Evolutionary conservation across 2,113 vertebrate genomes (phyloP).

Genomic region (Aspiorhynchus laticeps): DNA sequence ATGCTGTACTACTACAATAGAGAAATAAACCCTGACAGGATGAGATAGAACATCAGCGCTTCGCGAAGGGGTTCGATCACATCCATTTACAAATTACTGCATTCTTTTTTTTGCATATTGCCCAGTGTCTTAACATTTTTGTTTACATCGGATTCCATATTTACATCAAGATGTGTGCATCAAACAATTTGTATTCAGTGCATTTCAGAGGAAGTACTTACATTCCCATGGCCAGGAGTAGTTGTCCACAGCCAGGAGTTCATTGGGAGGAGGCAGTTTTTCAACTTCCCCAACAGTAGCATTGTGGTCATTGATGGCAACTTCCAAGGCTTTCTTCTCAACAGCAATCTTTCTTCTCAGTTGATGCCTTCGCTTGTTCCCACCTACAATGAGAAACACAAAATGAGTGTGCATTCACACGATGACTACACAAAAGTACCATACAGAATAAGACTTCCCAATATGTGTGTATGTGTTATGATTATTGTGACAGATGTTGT

Average conservation of each 20-base stretch:
- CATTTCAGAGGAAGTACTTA: conserved; percentile 1
- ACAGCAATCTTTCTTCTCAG: not conserved
- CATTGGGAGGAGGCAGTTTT: conserved; percentile 11
- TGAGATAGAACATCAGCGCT: not conserved
- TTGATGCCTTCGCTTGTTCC: conserved; percentile 4
- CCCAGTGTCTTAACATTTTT: not conserved
- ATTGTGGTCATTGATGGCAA: conserved; percentile 7
- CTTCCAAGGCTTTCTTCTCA: not conserved
- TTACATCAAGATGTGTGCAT: conserved; percentile 8
- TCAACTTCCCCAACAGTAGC: not conserved
- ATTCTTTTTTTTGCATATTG: conserved; percentile 12
- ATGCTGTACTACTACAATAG: not conserved
- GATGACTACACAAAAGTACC: not conserved
- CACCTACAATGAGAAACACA: not conserved
- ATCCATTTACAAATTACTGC: not conserved
- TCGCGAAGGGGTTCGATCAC: not conserved
- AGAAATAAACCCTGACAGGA: conserved; percentile 15
- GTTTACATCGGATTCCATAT: conserved; percentile 6
- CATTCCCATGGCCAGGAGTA: conserved; percentile 21
- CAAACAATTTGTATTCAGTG: conserved; percentile 19
- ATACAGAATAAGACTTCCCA: not conserved
- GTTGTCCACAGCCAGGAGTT: conserved; percentile 15
- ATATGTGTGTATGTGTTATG: not conserved
- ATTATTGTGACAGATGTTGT: not conserved
- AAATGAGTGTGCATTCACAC: not conserved